Base-by-base conservation (phyloP, 2,797 vertebrate genomes). In the Liasis olivaceus region DNA sequence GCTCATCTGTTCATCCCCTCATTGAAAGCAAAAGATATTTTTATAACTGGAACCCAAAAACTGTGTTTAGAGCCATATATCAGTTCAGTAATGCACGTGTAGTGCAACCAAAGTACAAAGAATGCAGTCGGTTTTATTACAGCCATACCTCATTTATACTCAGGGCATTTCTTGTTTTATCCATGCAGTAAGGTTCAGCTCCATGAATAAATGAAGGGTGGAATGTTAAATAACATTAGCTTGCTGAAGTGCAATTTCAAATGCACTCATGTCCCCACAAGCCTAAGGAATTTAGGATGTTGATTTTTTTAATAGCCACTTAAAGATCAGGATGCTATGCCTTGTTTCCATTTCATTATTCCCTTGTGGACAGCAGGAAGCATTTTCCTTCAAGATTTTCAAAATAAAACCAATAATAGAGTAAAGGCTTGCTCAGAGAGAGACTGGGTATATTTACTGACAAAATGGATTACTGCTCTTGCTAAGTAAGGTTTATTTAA, bases 211-310 rank as follows among this genome's bases (percentile, higher is more conserved):
- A 96, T 94, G 26, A 91, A 94, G 87, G 28, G 12, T 66, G 92
- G 59, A 1, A 93, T 63, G 51, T 92, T 85, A 96, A 95, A 94
- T 26, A 59, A n/a, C 77, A 93, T 92, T 64, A 94, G 85, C 5
- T 94, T 94, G 94, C 22, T 69, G 24, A 96, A 28, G 17, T 54
- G 42, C 66, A 85, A 88, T 88, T 93, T 95, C 95, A 95, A 94
- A 93, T 84, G n/a, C 3, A 28, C 90, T 54, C 8, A 54, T 95
- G 94, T 95, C 81, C 85, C 95, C 95, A 84, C 92, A 22, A 96
- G 59, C 62, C 89, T 47, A 64, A 89, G 72, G 89, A 94, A 94
- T 92, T 96, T 47, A 72, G 28, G 89, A 94, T 89, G 91, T 69
- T 88, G 69, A 69, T 84, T 90, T 89, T 91, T 42, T 47, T 89